phyloP scores from a whole-genome alignment of 2,113 vertebrate species.

The Gallinago undulata region DNA sequence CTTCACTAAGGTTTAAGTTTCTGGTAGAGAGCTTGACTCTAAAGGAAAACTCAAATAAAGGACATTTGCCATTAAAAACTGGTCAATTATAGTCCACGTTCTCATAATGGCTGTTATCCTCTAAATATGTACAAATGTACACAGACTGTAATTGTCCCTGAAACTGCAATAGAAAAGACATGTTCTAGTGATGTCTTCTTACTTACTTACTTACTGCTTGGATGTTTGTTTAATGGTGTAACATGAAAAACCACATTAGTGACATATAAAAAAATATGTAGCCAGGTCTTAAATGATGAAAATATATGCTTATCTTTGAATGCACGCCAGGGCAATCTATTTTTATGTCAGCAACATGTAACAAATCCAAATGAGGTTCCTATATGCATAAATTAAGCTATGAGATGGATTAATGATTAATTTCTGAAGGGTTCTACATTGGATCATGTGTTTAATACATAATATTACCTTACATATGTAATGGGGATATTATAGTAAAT shows the following conservation, averaged over 20 bases:
- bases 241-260: not conserved
- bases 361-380: not conserved
- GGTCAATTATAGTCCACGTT: not conserved
- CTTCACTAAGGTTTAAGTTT: slow-evolving; percentile 21
- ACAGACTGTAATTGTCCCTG: not conserved
- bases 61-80: not conserved
- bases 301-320: not conserved
- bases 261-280: not conserved
- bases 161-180: not conserved
- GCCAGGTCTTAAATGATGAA: not conserved
- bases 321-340: not conserved
- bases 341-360: not conserved
- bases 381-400: not conserved
- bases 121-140: not conserved
- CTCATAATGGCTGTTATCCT: not conserved
- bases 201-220: not conserved
- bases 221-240: not conserved
- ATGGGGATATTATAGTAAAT: not conserved
- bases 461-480: not conserved
- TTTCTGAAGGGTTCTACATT: not conserved
- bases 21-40: slow-evolving; percentile 6
- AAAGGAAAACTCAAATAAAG: not conserved
- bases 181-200: not conserved
- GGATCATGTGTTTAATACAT: not conserved
- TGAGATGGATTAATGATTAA: not conserved